Base-by-base conservation (phyloP, 2,797 vertebrate genomes). In the Sebastes paucispinis region DNA sequence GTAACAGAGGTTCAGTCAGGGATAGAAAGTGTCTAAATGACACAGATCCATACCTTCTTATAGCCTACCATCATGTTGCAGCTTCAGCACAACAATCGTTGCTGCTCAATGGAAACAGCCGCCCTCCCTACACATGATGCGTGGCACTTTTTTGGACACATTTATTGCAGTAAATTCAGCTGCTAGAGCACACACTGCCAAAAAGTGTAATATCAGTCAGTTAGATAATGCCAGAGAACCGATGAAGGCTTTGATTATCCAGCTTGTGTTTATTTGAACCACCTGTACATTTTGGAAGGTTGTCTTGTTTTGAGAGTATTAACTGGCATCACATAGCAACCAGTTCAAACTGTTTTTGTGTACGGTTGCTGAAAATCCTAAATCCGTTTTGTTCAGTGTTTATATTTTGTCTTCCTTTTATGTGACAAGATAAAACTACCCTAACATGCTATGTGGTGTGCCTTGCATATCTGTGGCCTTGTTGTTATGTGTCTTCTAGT, bases 241-340 rank as follows among this genome's bases (percentile, higher is more conserved):
- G 80, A 80, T 71, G 29, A 70, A 68, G 70, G 24, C 62, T 78
- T 54, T 73, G 65, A 59, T 69, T 34, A 14, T 14, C 12, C 59
- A 69, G 12, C 47, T 29, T 20, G 59, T 62, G 27, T 77, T 82
- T 52, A 83, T 77, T 50, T 57, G n/a, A 77, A 63, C 55, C 69
- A 80, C 69, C 69, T 82, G 77, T 39, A 63, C 5, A 66, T 69
- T 25, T 29, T 47, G 36, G 81, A 74, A 20, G 57, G 13, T 55
- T 27, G 16, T 67, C 29, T 75, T 82, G 29, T 69, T 69, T 73
- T 66, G 3, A 2, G 36, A 74, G 39, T 14, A 39, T 47, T n/a
- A 76, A 69, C 60, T 65, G 58, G 54, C 71, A 82, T 62, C 29
- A 31, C 34, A 29, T 22, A 63, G 47, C 27, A 64, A 64, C 39